Conservation (phyloP, 2,113 vertebrate species). For the Aegypius monachus region DNA sequence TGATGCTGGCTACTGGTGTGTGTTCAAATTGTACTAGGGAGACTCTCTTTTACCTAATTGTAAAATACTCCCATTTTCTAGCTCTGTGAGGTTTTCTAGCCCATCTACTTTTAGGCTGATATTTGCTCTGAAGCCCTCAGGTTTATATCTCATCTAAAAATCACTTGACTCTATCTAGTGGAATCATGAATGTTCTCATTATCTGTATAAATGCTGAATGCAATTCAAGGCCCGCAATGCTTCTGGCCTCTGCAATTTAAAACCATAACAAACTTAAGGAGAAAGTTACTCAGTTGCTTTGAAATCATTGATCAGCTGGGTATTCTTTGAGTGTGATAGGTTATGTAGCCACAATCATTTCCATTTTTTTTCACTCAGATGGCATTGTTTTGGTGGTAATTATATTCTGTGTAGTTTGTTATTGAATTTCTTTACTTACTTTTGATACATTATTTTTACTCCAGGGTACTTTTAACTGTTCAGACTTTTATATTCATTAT, state of each 20-base stretch:
- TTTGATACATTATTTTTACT: slow-evolving; percentile 8
- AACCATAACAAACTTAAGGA: neutral
- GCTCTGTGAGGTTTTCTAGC: neutral
- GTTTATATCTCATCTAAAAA: neutral
- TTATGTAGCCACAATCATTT: neutral
- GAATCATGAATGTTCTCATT: neutral
- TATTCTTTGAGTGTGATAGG: neutral
- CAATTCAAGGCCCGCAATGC: neutral
- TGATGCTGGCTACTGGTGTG: neutral
- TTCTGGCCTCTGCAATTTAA: neutral
- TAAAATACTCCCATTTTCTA: neutral
- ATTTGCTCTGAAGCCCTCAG: neutral
- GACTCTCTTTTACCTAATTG: neutral
- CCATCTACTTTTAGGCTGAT: neutral
- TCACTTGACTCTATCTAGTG: neutral
- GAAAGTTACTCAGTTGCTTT: neutral
- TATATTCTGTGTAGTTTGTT: neutral
- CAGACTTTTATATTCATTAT: neutral
- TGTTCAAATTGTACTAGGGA: neutral
- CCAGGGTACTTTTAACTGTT: neutral
- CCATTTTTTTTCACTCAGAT: neutral
- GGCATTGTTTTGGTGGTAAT: neutral
- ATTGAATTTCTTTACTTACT: neutral
- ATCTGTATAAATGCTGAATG: neutral
- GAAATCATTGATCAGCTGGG: neutral